Base-by-base conservation (phyloP, 2,113 vertebrate genomes). In the Bos indicus region DNA sequence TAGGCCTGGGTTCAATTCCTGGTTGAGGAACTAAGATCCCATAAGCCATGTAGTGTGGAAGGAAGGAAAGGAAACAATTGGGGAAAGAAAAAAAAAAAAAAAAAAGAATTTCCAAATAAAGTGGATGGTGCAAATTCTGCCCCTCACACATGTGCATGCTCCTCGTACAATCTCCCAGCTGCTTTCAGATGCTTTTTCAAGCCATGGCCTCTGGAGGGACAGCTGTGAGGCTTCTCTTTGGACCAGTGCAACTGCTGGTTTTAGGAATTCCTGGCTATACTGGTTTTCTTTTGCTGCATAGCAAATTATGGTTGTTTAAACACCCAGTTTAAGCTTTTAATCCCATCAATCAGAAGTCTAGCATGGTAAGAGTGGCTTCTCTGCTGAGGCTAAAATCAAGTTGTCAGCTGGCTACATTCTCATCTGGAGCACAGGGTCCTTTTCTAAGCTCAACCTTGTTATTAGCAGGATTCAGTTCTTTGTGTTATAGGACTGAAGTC, bases 111-210 rank as follows among this genome's bases (percentile, higher is more conserved):
- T 71, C 90, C 51, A 82, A 40, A 19, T 33, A 26, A 82, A 82
- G 83, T 59, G 51, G 84, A 25, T 80, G 82, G 12, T 43, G 26
- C 52, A 52, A 12, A 82, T 33, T 67, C 83, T 82, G 59, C 36
- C 74, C 74, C 59, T 67, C 56, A 71, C 2, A 17, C 19, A 51
- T 33, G 46, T 11, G 3, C 19, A 2, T 54, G 46, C 15, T 64
- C 64, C 43, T 14, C 0, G 1, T 26, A 6, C 33, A 2, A 15
- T 14, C 8, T 46, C 12, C 40, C 33, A 0, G 10, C 36, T 67
- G 43, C n/a, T 62, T 71, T 28, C 56, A 28, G 25, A 52, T 60
- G 48, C 54, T 36, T 46, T 78, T 56, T 33, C 67, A 30, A 30
- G 80, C 81, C 48, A 11, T 9, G 84, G 36, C 25, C 46, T 40